phyloP scores from a whole-genome alignment of 2,888 invertebrate genomes.

The Drosophila barbarae region DNA sequence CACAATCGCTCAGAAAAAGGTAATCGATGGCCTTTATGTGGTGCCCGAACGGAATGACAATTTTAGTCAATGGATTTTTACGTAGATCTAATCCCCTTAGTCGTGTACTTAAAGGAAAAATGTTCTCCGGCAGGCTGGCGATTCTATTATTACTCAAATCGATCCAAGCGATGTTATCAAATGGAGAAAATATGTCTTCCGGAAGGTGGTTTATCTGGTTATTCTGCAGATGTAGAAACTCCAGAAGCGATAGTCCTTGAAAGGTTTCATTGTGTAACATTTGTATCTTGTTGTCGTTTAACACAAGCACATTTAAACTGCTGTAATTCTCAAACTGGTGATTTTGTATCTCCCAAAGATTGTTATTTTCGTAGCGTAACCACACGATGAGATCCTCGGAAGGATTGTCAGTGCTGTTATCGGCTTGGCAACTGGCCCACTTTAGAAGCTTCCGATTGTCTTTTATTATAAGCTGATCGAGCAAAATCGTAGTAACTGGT shows the following conservation, averaged over 20 bases:
- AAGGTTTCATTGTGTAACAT: background rate
- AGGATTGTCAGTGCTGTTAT: background rate
- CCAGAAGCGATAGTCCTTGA: background rate
- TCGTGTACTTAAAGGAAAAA: accelerated
- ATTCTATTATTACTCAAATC: background rate
- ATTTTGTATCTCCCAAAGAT: background rate
- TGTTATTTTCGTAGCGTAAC: background rate
- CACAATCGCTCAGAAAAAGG: background rate
- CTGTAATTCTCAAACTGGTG: background rate
- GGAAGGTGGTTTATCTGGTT: background rate
- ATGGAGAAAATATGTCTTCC: background rate
- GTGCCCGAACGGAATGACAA: background rate
- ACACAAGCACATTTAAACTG: background rate
- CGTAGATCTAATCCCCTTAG: background rate
- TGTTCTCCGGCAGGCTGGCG: background rate
- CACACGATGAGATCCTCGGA: background rate
- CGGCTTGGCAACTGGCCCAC: background rate
- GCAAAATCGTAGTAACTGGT: background rate
- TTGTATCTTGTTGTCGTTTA: background rate
- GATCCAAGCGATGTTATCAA: background rate
- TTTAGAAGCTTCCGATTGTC: background rate
- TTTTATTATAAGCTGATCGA: background rate
- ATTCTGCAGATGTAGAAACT: background rate
- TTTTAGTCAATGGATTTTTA: background rate
- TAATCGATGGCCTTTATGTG: background rate